Percentiles rank a stretch among this genome's conserved stretches.
These are phyloP conservation scores for Leptobrachium leishanense DNA, from an alignment of 2,113 vertebrate species.

Conservation along the genomic window DNA sequence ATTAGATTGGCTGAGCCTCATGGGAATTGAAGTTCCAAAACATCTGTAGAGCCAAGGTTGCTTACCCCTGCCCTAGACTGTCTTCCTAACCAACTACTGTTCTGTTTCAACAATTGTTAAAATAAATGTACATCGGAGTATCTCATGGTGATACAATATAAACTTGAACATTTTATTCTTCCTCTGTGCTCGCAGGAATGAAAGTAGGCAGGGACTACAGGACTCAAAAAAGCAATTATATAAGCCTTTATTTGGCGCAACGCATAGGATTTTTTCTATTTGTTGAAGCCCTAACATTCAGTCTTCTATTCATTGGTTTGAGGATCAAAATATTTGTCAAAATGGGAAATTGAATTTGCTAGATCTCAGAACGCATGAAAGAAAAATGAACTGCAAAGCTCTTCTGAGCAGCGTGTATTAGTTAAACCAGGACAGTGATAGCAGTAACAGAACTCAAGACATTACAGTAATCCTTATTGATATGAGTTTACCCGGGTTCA, in stretches of 20 bases:
- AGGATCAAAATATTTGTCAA: slow-evolving; percentile 27
- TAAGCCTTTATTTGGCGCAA: not conserved
- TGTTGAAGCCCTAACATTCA: not conserved
- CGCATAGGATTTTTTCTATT: slow-evolving; percentile 4
- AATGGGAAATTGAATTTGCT: slow-evolving; percentile 1
- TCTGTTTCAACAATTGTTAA: no score
- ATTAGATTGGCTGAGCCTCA: no score
- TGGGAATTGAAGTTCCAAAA: no score
- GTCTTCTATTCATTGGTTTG: not conserved
- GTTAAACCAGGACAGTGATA: not conserved
- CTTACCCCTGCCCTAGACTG: no score
- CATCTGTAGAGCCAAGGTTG: no score
- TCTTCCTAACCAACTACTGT: no score
- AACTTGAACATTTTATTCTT: not conserved
- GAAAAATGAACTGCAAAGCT: not conserved
- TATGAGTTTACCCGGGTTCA: not conserved
- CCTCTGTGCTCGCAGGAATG: not conserved
- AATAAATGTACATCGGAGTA: no score
- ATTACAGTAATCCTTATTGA: not conserved
- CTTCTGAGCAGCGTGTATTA: not conserved
- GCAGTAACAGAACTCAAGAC: not conserved
- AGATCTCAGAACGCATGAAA: not conserved
- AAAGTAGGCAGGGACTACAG: not conserved
- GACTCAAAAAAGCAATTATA: slow-evolving; percentile 1
- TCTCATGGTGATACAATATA: no score